Base-by-base conservation (phyloP, 2,888 invertebrate genomes). In the Hymenopus coronatus region DNA sequence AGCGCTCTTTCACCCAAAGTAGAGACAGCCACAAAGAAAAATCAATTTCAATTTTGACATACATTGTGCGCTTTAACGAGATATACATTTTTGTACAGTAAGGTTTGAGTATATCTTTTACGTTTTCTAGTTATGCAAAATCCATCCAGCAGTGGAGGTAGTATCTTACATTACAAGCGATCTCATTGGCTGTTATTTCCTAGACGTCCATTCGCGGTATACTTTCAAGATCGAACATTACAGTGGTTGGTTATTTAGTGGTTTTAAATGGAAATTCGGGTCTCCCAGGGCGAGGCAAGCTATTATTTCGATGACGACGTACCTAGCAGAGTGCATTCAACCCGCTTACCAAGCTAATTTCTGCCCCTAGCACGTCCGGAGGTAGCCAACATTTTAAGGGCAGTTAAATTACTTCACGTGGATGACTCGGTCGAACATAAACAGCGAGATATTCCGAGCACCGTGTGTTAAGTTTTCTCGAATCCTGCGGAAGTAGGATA, bases 401-500 rank as follows among this genome's bases (percentile, higher is more conserved):
- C 54, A 25, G 15, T 70, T 70, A 25, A 25, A 70, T 70, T 70
- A 70, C 54, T 70, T 70, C 54, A 70, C 54, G 20, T 70, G 25
- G 54, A 70, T 70, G 54, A 70, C 54, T 70, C 20, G 54, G 20
- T 70, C 54, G 54, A 70, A 70, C 54, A 70, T 70, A 85, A 28
- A 46, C 33, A 85, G 88, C 82, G 82, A 88, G 27, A 20, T 85
- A 85, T 46, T 85, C 20, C 27, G 6, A 86, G 86, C 28, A 28
- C 25, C 7, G 81, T 86, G 81, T 20, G 86, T 81, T 54, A 86
- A 28, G 30, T 86, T 70, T 86, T 70, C 81, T 30, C 28, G 85
- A 85, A 85, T 85, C 46, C 85, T 87, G 82, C 87, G 87, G 87
- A 87, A 87, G 87, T 87, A n/a, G 33, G 33, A 27, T 87, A 82